Base-by-base conservation (phyloP, 2,113 vertebrate genomes). In the human (Homo sapiens) region DNA sequence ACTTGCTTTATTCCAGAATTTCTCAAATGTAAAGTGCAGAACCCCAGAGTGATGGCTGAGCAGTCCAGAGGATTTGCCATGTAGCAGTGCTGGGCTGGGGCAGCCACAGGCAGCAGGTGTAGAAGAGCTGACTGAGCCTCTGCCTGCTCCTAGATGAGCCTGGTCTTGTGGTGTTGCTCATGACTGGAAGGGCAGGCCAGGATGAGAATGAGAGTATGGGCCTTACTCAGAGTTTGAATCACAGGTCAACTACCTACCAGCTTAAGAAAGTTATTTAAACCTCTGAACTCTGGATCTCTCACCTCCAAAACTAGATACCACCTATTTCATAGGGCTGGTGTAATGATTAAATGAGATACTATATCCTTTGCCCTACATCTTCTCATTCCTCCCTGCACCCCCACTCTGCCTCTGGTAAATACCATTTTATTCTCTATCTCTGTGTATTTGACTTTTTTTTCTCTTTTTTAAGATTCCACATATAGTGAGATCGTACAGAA, bases 121-220 rank as follows among this genome's bases (percentile, higher is more conserved):
- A 75, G 64, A 45, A 48, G 48, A 85, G 2, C 27, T 25, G 23
- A 11, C 0, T 0, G 22, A 48, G 30, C 27, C 6, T 30, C 84
- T 45, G 0, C 57, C 68, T 81, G 68, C 17, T 80, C 75, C 38
- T 7, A 22, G 0, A 12, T 0, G 0, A 22, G 45, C 35, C 55
- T 55, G 0, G 0, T 38, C 22, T 40, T 16, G 0, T 0, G 0
- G 2, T 0, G 6, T 16, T 61, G 59, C 43, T 90, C 22, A 23
- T 0, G 0, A 6, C 80, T 57, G 13, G 1, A 14, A 8, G 76
- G 32, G 55, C 38, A 94, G n/a, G 25, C 27, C 11, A 23, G 16
- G 3, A 7, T 17, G 57, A 50, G n/a, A 23, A 40, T 1, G 0
- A 0, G 4, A 45, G 10, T 2, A 0, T 8, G 30, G 27, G n/a